Evolutionary conservation across 2,888 invertebrate genomes (phyloP), one percentile per base, ranked within the genome.

Genomic region (Cloeon dipterum): DNA sequence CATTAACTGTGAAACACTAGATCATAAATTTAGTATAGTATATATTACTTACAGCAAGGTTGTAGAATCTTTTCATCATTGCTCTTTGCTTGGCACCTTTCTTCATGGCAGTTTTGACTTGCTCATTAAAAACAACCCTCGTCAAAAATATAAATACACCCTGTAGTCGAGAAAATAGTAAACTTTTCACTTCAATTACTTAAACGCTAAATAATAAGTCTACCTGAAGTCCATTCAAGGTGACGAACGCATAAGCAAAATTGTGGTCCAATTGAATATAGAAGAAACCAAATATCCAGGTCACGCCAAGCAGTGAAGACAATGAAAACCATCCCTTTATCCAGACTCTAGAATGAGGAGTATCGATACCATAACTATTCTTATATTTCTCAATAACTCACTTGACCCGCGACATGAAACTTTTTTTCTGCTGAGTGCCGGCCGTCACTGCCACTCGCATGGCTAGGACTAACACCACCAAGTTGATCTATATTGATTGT

Each of bases 171-270:
- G 11, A 11, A 5, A 11, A 8, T 8, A 11, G 7, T 5, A 5
- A 21, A 7, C 29, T 29, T 29, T 29, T 29, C n/a, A 29, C n/a
- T n/a, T n/a, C n/a, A n/a, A n/a, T n/a, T n/a, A n/a, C n/a, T n/a
- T n/a, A n/a, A n/a, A n/a, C n/a, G n/a, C n/a, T n/a, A n/a, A n/a
- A n/a, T 17, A 10, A 13, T 13, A n/a, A 7, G 20, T 20, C 37
- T 41, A 45, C 46, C 41, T 48, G 49, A 13, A 43, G 37, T 4
- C 48, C 48, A 47, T 61, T 63, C 38, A 59, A 47, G 34, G 59
- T 48, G 14, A 61, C 59, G 50, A 62, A 63, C 35, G 57, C 43
- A 46, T 62, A 63, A 13, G 60, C 60, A 46, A 60, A 53, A 23
- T 50, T 45, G 14, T 55, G 43, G 3, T 55, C 50, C 18, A 52